Evolutionary conservation across 2,888 invertebrate genomes (phyloP), one percentile per base, ranked within the genome.

Genomic region (Steinernema carpocapsae): DNA sequence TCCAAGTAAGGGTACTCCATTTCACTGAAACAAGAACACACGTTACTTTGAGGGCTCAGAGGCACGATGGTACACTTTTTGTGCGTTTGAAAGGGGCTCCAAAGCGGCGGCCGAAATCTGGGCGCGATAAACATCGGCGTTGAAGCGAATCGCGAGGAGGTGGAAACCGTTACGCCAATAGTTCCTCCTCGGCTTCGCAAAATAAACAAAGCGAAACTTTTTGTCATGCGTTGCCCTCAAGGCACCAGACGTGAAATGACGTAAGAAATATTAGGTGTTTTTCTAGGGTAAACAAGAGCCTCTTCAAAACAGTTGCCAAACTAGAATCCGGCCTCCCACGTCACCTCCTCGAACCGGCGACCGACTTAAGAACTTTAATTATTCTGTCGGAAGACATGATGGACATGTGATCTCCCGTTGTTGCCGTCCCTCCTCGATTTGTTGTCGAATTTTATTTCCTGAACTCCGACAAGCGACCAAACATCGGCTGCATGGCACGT

Each of bases 1-100:
- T 77, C 76, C 77, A 83, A 72, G 71, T 79, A 76, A 72, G 83
- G 83, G 76, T 80, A 83, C 32, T 83, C 83, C 74, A 78, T 75
- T 70, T 83, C 83, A 74, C 83, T 83, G 80, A 75, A 83, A 82
- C 24, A 37, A 46, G 6, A 26, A 43, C 43, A 14, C 43, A 14
- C 43, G 43, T 43, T 12, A 43, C 7, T 43, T 14, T 12, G 14
- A 43, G 14, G 43, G 7, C 10, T 43, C 43, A 43, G 14, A 7
- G 43, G 43, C n/a, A n/a, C n/a, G n/a, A n/a, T n/a, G n/a, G n/a
- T n/a, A n/a, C n/a, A n/a, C n/a, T n/a, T n/a, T n/a, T n/a, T n/a
- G n/a, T n/a, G n/a, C n/a, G n/a, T n/a, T n/a, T n/a, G n/a, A n/a
- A n/a, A n/a, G n/a, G n/a, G n/a, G n/a, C n/a, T n/a, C n/a, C n/a